Evolutionary conservation across 2,797 vertebrate species (phyloP), one percentile per base, ranked within the genome.

Genomic region (Macropodus opercularis): DNA sequence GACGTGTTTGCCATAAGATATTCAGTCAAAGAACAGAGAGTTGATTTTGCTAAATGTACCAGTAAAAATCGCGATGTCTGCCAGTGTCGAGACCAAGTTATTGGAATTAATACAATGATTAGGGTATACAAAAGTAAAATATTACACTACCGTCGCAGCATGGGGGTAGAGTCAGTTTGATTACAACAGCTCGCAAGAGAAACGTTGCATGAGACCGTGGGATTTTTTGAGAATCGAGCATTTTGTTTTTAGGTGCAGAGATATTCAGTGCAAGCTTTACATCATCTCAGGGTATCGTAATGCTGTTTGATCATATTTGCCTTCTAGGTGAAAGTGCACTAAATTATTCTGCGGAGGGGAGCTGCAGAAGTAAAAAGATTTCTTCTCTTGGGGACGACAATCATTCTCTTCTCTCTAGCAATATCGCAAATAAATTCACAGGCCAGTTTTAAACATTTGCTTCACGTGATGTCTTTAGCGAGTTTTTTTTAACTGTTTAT

Each of bases 1-100:
- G 19, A 19, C 8, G 3, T 27, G 4, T 59, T 50, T 49, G 41
- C 24, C 15, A 26, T 40, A 17, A 49, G 26, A 63, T 35, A 56
- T 46, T 44, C 40, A 60, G 27, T 64, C 43, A 41, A 47, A 52
- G 38, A 73, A 69, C 19, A 50, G 38, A 63, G 17, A 13, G 5
- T 50, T 39, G 39, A 47, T 13, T 4, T n/a, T 49, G 44, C 62
- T 53, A 51, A 54, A 23, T 50, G 42, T 58, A 44, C 31, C 26
- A 48, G 23, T 38, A 31, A 35, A 66, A 80, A 80, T 77, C 65
- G 68, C 61, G 23, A 23, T 66, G 41, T 41, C 59, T 66, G 49
- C 79, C 52, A 39, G 11, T 22, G 10, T 46, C 60, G 72, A 40
- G 67, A 53, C 60, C 32, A 56, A 48, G 7, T 38, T 38, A 19